These are phyloP conservation scores for Siniperca knerii DNA, from an alignment of 2,113 vertebrate species.

Conservation along the genomic window DNA sequence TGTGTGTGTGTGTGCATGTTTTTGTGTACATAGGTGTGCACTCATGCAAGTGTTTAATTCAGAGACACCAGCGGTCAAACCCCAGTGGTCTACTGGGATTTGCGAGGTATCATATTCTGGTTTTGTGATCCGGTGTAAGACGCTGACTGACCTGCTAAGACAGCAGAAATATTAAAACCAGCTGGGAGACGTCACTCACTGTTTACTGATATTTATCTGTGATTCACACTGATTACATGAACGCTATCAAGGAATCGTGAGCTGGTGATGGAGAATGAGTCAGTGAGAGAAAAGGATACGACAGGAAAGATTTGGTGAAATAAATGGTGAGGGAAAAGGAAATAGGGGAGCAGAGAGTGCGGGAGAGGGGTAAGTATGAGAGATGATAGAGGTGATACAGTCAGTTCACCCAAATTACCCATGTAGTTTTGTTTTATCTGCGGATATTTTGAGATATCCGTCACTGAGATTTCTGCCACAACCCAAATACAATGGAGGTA, in stretches of 20 bases:
- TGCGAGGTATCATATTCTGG: conserved; percentile 73
- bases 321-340: conserved; percentile 18
- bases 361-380: conserved; percentile 10
- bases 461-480: neutral
- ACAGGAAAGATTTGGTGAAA: conserved; percentile 49
- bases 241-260: conserved; percentile 42
- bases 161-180: conserved; percentile 76
- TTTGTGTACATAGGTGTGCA: conserved; percentile 20
- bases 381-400: conserved; percentile 33
- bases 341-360: neutral
- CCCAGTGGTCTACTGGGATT: conserved; percentile 64
- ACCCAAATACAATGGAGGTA: conserved; percentile 5
- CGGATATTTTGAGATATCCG: conserved; percentile 22
- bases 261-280: conserved; percentile 36
- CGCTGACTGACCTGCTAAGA: conserved; percentile 72
- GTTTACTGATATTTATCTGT: conserved; percentile 72
- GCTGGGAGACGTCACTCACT: conserved; percentile 69
- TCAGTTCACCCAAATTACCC: conserved; percentile 29
- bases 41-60: conserved; percentile 48
- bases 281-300: conserved; percentile 24
- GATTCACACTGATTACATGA: conserved; percentile 64
- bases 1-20: conserved; percentile 13
- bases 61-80: conserved; percentile 58
- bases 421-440: conserved; percentile 12
- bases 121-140: conserved; percentile 67